Conservation (phyloP, 2,888 invertebrate species). For the Cyaniris semiargus region DNA sequence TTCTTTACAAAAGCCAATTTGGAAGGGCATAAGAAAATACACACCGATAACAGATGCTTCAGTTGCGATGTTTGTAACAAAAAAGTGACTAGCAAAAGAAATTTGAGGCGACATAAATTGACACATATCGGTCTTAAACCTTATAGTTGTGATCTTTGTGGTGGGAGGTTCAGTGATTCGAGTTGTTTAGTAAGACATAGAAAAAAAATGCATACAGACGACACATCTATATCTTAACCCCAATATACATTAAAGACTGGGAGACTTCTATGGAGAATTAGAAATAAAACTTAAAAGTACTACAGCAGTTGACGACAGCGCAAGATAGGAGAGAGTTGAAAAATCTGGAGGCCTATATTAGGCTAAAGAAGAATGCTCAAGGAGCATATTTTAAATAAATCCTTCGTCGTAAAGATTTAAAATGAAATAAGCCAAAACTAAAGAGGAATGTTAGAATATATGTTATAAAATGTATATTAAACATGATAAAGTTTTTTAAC, state of each 20-base stretch:
- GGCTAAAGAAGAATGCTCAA: neutral
- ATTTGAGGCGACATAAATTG: constrained; percentile 1
- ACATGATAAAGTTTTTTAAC: too few relatives aligned
- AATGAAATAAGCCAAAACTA: too few relatives aligned
- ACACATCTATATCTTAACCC: neutral
- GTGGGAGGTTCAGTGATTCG: neutral
- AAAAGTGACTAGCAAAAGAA: neutral
- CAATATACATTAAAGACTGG: neutral
- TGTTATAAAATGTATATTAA: too few relatives aligned
- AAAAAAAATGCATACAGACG: neutral
- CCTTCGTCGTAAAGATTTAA: too few relatives aligned
- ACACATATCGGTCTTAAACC: neutral
- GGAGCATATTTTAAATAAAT: too few relatives aligned
- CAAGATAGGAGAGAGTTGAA: too few relatives aligned
- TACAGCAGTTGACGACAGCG: too few relatives aligned
- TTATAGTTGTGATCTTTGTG: neutral
- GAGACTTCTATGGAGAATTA: neutral
- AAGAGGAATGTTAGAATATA: too few relatives aligned
- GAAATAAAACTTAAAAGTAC: neutral
- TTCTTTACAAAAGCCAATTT: constrained; percentile 2
- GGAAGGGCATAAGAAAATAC: neutral
- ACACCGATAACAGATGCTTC: neutral
- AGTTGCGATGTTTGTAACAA: constrained; percentile 15
- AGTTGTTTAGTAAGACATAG: neutral
- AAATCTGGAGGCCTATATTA: neutral